phyloP scores from a whole-genome alignment of 1,140 invertebrate species.

The Agrilus planipennis region DNA sequence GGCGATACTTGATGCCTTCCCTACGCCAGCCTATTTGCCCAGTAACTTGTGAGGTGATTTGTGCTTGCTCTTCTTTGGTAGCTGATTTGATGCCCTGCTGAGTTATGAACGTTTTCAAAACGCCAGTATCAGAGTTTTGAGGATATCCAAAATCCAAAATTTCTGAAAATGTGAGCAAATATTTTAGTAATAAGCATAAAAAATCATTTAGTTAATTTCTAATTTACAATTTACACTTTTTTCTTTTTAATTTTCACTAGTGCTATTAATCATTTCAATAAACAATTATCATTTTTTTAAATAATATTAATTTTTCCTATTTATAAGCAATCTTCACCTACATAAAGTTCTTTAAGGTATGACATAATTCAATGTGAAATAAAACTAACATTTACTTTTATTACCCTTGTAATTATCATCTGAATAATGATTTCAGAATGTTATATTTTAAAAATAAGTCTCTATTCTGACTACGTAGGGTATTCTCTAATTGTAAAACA shows the following conservation, averaged over 20 bases:
- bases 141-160: slow-evolving; percentile 99
- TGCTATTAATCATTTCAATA: slow-evolving; percentile 3
- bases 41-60: slow-evolving; percentile 98
- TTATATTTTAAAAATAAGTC: no score
- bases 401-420: no score
- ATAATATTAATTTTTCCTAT: no score
- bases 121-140: slow-evolving; percentile 98
- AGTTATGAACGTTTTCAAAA: slow-evolving; percentile 98
- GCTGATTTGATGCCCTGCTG: slow-evolving; percentile 98
- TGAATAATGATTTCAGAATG: no score
- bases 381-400: no score
- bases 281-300: no score
- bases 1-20: slow-evolving; percentile 97
- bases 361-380: no score
- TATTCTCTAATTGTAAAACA: no score
- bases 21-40: slow-evolving; percentile 99
- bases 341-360: no score
- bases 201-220: slow-evolving; percentile 8
- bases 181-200: background rate
- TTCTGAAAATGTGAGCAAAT: slow-evolving; percentile 62
- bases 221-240: slow-evolving; percentile 1
- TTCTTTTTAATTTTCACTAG: background rate
- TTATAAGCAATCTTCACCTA: no score
- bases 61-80: slow-evolving; percentile 98
- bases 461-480: no score